These are phyloP conservation scores for Hippoglossus stenolepis DNA, from an alignment of 2,113 vertebrate species.

Conservation along the genomic window DNA sequence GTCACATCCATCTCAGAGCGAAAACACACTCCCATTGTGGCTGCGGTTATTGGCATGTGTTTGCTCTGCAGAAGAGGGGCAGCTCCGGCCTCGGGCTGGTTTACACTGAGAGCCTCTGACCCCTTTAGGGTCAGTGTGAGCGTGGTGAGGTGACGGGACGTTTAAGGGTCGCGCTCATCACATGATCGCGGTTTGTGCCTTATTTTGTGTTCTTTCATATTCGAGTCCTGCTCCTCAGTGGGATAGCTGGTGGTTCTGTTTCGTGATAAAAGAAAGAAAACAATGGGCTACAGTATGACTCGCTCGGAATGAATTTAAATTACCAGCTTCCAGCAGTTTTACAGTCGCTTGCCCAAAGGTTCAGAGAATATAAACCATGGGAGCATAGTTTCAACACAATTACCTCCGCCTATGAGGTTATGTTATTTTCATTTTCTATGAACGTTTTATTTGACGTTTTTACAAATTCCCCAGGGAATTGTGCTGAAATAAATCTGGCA, in stretches of 20 bases:
- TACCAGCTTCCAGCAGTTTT: not conserved
- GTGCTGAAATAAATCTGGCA: no score
- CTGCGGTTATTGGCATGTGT: conserved; percentile 20
- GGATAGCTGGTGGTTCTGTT: not conserved
- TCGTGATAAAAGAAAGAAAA: conserved; percentile 1
- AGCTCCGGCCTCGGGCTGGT: conserved; percentile 6
- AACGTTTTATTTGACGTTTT: no score
- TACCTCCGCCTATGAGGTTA: not conserved
- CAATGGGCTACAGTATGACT: conserved; percentile 9
- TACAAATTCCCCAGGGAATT: no score
- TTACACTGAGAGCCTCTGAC: conserved; percentile 38
- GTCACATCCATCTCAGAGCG: conserved; percentile 20
- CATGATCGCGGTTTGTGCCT: not conserved
- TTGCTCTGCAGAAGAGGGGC: conserved; percentile 25
- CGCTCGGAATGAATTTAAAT: not conserved
- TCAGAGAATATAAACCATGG: not conserved
- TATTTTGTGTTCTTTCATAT: conserved; percentile 2
- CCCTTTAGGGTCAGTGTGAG: conserved; percentile 15
- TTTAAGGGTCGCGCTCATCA: conserved; percentile 6
- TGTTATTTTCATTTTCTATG: not conserved
- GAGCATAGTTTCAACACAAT: not conserved
- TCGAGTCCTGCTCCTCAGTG: not conserved
- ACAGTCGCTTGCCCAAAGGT: not conserved
- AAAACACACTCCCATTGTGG: conserved; percentile 44
- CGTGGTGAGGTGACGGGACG: conserved; percentile 19